Base-by-base conservation (phyloP, 2,113 vertebrate genomes). In the Anser cygnoides region DNA sequence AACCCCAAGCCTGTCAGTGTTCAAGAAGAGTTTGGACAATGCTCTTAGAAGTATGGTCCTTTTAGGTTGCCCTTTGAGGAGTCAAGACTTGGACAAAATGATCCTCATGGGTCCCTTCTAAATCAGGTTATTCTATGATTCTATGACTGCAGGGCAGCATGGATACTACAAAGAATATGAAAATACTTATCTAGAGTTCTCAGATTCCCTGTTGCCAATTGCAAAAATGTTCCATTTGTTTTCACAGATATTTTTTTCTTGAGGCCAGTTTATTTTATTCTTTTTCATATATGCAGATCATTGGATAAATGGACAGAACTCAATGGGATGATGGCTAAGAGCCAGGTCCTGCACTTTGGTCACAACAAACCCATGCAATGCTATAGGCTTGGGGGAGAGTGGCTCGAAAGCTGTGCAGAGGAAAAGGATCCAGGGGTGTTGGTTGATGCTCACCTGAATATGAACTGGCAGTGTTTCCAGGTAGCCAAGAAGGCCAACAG, bases 241-340 rank as follows among this genome's bases (percentile, higher is more conserved):
- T 93, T 39, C 17, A 65, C 67, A 88, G 21, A 43, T 12, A 13
- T 10, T 7, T 3, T 79, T 74, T 49, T 72, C 22, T 31, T 55
- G 1, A 41, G 5, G 2, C 3, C 1, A 28, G 28, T 59, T 73
- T 46, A 14, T 55, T 2, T 0, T 7, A 29, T 41, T 84, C 0
- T 84, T 73, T 89, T 92, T 33, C 13, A 5, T 62, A 10, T 12
- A 37, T 17, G 39, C 0, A 74, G 80, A 4, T 10, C 9, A 20
- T 46, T 46, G 19, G 44, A 46, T 46, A 19, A 46, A 46, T 46
- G 44, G 19, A 46, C 19, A 46, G 44, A 46, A 46, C 19, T 19
- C 44, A 46, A 20, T 46, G 44, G 46, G 46, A 21, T 46, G 20
- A 46, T 46, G 46, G 46, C 46, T 46, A 46, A 21, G 46, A 46